A percentile compares a stretch with the other conserved stretches of the same genome.
These are phyloP conservation scores for Leptodactylus fuscus DNA, from an alignment of 2,113 vertebrate genomes.

Conservation along the genomic window DNA sequence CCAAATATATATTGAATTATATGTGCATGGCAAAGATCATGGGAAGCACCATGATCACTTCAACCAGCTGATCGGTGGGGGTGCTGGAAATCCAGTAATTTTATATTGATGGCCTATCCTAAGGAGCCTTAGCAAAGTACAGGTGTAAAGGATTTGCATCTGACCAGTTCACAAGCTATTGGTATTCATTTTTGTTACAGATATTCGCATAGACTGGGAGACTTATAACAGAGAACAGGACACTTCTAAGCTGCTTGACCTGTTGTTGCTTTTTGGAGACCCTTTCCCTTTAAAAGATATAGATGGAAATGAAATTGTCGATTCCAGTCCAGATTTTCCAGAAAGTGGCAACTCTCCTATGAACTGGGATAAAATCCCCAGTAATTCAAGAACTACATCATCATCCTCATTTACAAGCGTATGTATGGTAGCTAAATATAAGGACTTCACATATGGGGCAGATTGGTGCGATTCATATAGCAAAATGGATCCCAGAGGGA, in stretches of 20 bases:
- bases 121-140: too few relatives aligned
- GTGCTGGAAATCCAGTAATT: too few relatives aligned
- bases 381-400: slow-evolving; percentile 61
- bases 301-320: slow-evolving; percentile 71
- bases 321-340: not conserved
- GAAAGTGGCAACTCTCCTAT: slow-evolving; percentile 46
- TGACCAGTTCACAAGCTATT: not conserved
- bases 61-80: too few relatives aligned
- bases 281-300: slow-evolving; percentile 78
- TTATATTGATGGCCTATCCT: too few relatives aligned
- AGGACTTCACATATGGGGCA: not conserved
- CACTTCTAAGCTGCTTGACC: slow-evolving; percentile 79
- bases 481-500: too few relatives aligned
- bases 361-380: slow-evolving; percentile 61
- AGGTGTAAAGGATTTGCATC: not conserved
- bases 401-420: slow-evolving; percentile 57
- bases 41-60: too few relatives aligned
- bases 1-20: too few relatives aligned
- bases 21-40: too few relatives aligned
- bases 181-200: slow-evolving; percentile 69
- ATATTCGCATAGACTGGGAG: slow-evolving; percentile 90
- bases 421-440: slow-evolving; percentile 66
- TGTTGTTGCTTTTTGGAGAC: slow-evolving; percentile 79
- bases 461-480: too few relatives aligned
- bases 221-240: slow-evolving; percentile 75